Percentiles rank a stretch among this genome's conserved stretches.
These are phyloP conservation scores for Mormyrops boulengeri DNA, from an alignment of 2,797 vertebrate genomes.

Conservation along the genomic window DNA sequence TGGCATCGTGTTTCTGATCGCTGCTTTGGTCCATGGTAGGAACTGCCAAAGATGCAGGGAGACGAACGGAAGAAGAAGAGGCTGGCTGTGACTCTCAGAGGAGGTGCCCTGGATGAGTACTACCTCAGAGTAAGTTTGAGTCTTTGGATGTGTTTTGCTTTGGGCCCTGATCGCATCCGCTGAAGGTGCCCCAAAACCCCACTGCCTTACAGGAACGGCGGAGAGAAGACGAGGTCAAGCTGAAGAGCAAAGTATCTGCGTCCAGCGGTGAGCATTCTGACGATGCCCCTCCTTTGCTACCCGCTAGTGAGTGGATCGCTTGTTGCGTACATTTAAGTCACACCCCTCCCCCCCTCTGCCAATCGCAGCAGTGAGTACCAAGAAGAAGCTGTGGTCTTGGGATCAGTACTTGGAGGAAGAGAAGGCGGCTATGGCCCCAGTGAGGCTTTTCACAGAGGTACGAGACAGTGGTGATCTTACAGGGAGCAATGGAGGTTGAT, in stretches of 20 bases:
- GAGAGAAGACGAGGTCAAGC: constrained; percentile 45
- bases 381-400: constrained; percentile 63
- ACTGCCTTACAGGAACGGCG: constrained; percentile 36
- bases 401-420: constrained; percentile 60
- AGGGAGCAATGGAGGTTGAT: neutral
- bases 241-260: constrained; percentile 63
- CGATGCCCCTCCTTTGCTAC: neutral
- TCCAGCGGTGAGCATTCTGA: constrained; percentile 45
- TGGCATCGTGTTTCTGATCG: neutral
- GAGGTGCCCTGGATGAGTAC: constrained; percentile 41
- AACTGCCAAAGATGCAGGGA: constrained; percentile 38
- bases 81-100: constrained; percentile 36
- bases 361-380: constrained; percentile 31
- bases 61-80: constrained; percentile 42
- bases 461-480: neutral
- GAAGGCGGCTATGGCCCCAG: constrained; percentile 49
- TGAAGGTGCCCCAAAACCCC: neutral
- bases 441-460: constrained; percentile 57
- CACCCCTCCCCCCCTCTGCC: neutral
- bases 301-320: neutral
- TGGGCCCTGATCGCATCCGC: neutral
- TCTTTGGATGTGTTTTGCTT: neutral
- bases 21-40: neutral
- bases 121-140: constrained; percentile 40
- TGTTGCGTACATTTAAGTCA: neutral